These are phyloP conservation scores for Aphelenchoides bicaudatus DNA, from an alignment of 2,888 invertebrate species.

Conservation along the genomic window DNA sequence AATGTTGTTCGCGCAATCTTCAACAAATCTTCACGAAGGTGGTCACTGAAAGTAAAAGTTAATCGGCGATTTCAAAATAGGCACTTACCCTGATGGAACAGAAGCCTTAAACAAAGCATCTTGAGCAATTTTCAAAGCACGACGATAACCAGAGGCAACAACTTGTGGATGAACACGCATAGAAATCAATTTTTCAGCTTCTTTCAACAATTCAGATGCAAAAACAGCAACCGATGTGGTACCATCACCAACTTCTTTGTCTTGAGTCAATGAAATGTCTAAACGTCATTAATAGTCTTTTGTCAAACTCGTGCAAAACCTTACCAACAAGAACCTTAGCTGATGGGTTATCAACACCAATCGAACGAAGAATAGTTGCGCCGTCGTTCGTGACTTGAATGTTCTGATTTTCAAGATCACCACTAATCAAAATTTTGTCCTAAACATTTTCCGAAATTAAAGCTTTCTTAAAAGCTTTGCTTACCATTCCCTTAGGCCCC, in stretches of 20 bases:
- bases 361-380: constrained; percentile 89
- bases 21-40: constrained; percentile 79
- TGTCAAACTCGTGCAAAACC: too few species aligned
- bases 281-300: constrained; percentile 33
- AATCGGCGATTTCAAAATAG: constrained; percentile 7
- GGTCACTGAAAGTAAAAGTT: constrained; percentile 32
- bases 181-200: constrained; percentile 87
- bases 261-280: constrained; percentile 96
- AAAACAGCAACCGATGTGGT: constrained; percentile 97
- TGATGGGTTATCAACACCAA: constrained; percentile 97
- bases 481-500: constrained; percentile 93
- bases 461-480: constrained; percentile 28
- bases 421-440: constrained; percentile 66
- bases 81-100: constrained; percentile 72
- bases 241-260: constrained; percentile 98
- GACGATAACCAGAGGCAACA: constrained; percentile 90
- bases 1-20: constrained; percentile 96
- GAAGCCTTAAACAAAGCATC: constrained; percentile 76
- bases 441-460: constrained; percentile 37
- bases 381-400: constrained; percentile 98
- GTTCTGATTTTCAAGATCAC: constrained; percentile 57
- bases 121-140: constrained; percentile 78
- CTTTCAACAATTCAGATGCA: constrained; percentile 83
- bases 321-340: constrained; percentile 87
- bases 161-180: constrained; percentile 97